phyloP scores from a whole-genome alignment of 2,113 vertebrate genomes.

The Illadopsis cleaveri region DNA sequence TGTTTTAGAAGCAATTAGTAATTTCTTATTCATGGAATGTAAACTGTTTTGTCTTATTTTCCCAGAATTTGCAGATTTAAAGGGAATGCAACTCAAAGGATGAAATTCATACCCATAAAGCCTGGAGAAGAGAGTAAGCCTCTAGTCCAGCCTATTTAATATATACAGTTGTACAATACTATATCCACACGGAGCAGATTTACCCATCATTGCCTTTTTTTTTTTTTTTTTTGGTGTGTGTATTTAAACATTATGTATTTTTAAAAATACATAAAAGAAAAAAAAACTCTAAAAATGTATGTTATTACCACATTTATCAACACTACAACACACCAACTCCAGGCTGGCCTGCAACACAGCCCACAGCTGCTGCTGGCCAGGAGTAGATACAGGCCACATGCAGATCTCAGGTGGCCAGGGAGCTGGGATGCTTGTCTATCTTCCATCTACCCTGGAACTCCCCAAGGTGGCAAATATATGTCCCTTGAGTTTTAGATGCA shows the following conservation, averaged over 20 bases:
- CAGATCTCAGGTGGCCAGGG: neutral
- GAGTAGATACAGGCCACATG: rapidly evolving
- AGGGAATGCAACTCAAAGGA: neutral
- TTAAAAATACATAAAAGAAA: neutral
- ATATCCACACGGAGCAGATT: neutral
- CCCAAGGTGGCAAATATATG: neutral
- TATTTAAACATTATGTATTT: neutral
- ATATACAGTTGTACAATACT: neutral
- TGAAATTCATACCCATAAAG: neutral
- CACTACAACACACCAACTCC: neutral
- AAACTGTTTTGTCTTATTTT: conserved; percentile 29
- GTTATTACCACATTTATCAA: neutral
- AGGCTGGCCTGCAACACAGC: neutral
- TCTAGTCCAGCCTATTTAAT: neutral
- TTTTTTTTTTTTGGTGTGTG: neutral
- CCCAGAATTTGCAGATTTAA: conserved; percentile 23
- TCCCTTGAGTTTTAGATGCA: neutral
- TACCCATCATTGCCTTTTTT: neutral
- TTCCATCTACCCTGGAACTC: neutral
- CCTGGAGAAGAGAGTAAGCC: neutral
- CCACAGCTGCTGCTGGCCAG: neutral
- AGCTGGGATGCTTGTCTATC: neutral
- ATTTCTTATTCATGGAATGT: conserved; percentile 45
- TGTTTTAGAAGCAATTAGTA: conserved; percentile 44
- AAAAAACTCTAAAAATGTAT: neutral